A percentile compares a stretch with the other conserved stretches of the same genome.
Conservation (phyloP, 1,140 invertebrate species). For the Epicauta chinensis region DNA sequence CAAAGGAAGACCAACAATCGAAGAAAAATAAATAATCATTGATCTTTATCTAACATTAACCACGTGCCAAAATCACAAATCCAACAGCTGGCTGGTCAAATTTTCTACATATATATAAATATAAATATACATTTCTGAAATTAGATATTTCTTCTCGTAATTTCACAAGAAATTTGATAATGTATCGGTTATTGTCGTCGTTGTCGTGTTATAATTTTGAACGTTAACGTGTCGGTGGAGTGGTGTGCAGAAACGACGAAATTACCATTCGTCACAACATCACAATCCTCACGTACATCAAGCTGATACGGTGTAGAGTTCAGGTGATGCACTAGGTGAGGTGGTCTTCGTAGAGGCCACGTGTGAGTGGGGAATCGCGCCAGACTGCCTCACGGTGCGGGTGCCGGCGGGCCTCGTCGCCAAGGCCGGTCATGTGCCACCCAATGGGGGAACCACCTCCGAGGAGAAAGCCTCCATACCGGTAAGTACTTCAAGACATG, state of each 20-base stretch:
- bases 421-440: constrained; percentile 44
- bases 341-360: constrained; percentile 31
- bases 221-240: too few species aligned
- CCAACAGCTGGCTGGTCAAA: background rate
- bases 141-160: too few species aligned
- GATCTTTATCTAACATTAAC: background rate
- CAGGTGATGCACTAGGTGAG: constrained; percentile 28
- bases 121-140: too few species aligned
- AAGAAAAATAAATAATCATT: background rate
- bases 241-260: too few species aligned
- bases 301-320: constrained; percentile 6
- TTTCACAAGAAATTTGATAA: too few species aligned
- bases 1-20: background rate
- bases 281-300: too few species aligned
- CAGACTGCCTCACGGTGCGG: constrained; percentile 42
- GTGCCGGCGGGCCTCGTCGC: constrained; percentile 42
- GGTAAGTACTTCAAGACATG: constrained; percentile 28
- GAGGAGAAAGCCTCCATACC: constrained; percentile 44
- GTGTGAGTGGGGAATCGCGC: constrained; percentile 35
- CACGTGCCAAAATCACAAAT: background rate
- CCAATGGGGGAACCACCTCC: constrained; percentile 41
- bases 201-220: too few species aligned
- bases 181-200: too few species aligned
- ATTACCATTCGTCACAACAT: too few species aligned
- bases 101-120: too few species aligned